Evolutionary conservation across 1,140 invertebrate species (phyloP).

Genomic region (Diuraphis noxia): DNA sequence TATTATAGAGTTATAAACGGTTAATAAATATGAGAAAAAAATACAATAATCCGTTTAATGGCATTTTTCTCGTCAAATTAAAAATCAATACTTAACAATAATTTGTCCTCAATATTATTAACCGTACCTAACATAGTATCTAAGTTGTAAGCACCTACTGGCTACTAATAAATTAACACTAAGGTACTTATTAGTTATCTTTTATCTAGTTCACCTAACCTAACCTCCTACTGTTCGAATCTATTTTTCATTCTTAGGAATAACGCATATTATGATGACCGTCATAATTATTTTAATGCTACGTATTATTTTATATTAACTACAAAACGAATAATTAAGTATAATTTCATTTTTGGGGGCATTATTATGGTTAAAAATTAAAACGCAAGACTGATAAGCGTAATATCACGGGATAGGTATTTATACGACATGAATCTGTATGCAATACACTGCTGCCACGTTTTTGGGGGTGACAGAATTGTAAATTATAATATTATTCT

Average conservation of each 20-base stretch:
- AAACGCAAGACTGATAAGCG: neutral
- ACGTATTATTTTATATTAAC: neutral
- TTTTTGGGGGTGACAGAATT: neutral
- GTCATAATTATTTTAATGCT: neutral
- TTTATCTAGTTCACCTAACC: neutral
- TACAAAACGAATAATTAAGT: neutral
- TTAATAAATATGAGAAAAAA: neutral
- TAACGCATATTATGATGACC: no score
- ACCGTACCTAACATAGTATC: no score
- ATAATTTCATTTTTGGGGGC: neutral
- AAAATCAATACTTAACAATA: no score
- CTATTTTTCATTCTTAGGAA: neutral
- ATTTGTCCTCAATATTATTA: no score
- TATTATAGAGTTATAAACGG: neutral
- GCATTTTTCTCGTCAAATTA: neutral
- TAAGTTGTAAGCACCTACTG: neutral
- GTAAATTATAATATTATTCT: neutral
- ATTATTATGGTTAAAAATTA: neutral
- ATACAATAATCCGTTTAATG: neutral
- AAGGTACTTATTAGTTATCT: neutral
- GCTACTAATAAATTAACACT: neutral
- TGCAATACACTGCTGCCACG: neutral
- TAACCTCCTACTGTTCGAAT: neutral
- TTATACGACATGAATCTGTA: neutral
- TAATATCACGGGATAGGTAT: neutral